Conservation (phyloP, 2,113 vertebrate species). For the Eurystomus gularis region DNA sequence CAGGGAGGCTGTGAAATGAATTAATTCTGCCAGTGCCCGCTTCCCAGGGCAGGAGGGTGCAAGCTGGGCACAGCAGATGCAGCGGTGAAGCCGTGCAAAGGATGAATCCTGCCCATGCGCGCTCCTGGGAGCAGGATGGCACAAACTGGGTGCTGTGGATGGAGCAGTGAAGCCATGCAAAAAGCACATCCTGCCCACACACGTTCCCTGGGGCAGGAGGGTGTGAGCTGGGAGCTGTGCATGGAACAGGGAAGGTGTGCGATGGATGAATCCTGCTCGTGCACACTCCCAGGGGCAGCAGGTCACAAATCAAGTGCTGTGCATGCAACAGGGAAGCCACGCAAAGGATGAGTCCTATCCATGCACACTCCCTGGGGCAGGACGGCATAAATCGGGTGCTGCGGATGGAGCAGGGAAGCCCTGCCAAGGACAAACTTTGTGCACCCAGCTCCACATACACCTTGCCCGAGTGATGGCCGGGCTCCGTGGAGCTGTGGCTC, state of each 20-base stretch:
- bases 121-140: too few relatives aligned
- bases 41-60: too few relatives aligned
- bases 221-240: too few relatives aligned
- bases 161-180: too few relatives aligned
- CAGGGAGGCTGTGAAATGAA: fast-evolving
- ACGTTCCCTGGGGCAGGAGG: too few relatives aligned
- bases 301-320: too few relatives aligned
- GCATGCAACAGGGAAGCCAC: not conserved
- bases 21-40: fast-evolving
- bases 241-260: too few relatives aligned
- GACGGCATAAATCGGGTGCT: not conserved
- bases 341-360: not conserved
- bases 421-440: fast-evolving
- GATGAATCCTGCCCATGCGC: not conserved
- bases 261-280: too few relatives aligned
- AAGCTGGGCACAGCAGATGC: fast-evolving
- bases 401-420: not conserved
- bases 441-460: not conserved
- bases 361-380: fast-evolving
- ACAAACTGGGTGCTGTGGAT: not conserved
- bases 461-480: fast-evolving
- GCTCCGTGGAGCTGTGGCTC: fast-evolving
- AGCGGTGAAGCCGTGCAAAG: fast-evolving
- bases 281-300: too few relatives aligned
- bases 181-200: too few relatives aligned